phyloP scores from a whole-genome alignment of 2,797 vertebrate genomes.

The Phalloptychus januarius region DNA sequence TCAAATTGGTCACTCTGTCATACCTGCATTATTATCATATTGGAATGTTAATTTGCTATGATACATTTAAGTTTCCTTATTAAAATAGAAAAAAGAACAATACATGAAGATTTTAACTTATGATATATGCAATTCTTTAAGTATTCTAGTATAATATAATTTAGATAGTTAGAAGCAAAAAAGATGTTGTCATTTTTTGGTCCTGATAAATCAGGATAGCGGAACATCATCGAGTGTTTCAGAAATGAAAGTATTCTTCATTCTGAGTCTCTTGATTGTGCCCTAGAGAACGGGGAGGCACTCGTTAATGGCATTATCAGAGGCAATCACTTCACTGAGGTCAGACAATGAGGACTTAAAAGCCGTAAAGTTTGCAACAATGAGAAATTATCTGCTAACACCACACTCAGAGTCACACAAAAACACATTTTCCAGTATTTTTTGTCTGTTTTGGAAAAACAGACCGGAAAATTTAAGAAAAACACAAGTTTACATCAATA shows the following conservation, averaged over 20 bases:
- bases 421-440: background rate
- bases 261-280: constrained; percentile 52
- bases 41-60: background rate
- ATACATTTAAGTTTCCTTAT: background rate
- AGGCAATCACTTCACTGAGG: constrained; percentile 66
- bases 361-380: constrained; percentile 56
- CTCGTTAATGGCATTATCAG: constrained; percentile 70
- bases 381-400: constrained; percentile 48
- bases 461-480: background rate
- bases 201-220: constrained; percentile 41
- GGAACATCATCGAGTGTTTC: constrained; percentile 48
- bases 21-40: background rate
- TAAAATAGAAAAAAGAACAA: background rate
- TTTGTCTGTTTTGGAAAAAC: background rate
- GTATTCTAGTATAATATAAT: constrained; percentile 41
- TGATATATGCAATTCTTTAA: constrained; percentile 15
- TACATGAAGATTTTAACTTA: background rate
- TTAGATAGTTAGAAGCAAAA: constrained; percentile 57
- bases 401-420: constrained; percentile 11
- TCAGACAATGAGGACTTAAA: constrained; percentile 62
- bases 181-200: constrained; percentile 37
- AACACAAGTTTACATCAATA: background rate
- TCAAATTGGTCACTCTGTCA: background rate
- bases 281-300: constrained; percentile 55
- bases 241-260: constrained; percentile 60